Evolutionary conservation across 2,888 invertebrate species (phyloP), one percentile per base, ranked within the genome.

Genomic region (Spodoptera exigua): DNA sequence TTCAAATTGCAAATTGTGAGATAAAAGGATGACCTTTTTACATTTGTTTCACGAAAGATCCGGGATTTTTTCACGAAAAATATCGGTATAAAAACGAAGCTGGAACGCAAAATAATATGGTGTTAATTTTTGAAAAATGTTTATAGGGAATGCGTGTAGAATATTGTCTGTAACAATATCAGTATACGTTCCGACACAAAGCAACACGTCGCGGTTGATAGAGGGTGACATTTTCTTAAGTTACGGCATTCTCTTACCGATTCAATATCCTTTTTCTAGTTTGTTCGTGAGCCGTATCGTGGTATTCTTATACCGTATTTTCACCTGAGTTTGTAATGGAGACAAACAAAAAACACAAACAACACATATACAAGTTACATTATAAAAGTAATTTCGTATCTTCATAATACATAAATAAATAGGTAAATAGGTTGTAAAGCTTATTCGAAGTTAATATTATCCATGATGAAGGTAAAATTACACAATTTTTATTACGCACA

Each of bases 1-100:
- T 93, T 90, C 91, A 92, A 92, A 93, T 91, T 90, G 89, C 91
- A 90, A 90, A 92, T 92, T 89, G 87, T 85, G 89, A 88, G 85
- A 90, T 90, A 89, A 89, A 90, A 86, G 88, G 83, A 84, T 88
- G 85, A 87, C 87, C 88, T 88, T 89, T 89, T 87, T 82, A 81
- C 76, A 81, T 84, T 82, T 84, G 80, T 80, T 76, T 75, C 68
- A 54, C 27, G 46, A 62, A 70, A 74, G 56, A 61, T 72, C 58
- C 52, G 46, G 44, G 59, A 70, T 61, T 75, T 70, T n/a, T 65
- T 51, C 14, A 35, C 51, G 43, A 75, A 75, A 73, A 65, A 68
- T 66, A 72, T 62, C 45, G 27, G 55, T 47, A 54, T 48, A 45
- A 72, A 69, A 74, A 66, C 59, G 41, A 47, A 73, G 61, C 48